Base-by-base conservation (phyloP, 2,113 vertebrate genomes). In the Triplophysa rosa region DNA sequence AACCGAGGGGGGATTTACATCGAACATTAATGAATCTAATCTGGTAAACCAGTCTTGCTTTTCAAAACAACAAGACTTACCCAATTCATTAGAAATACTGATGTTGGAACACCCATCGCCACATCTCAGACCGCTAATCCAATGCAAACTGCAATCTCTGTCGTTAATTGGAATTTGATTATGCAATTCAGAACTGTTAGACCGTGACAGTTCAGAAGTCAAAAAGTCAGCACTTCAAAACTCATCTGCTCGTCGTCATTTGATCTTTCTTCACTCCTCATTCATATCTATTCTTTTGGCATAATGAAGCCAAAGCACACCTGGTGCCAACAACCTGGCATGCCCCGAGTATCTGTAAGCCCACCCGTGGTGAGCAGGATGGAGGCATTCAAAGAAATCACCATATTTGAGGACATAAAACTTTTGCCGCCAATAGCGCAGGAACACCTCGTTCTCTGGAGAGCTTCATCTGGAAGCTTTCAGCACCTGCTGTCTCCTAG, bases 241-340 rank as follows among this genome's bases (percentile, higher is more conserved):
- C 52, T 19, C 52, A 54, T 6, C 16, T 54, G 54, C 42, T 62
- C 33, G 19, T 19, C n/a, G 21, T 62, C 8, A 59, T 62, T 62
- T 74, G 17, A 59, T n/a, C 29, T 62, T 62, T 74, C 37, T 75
- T 75, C 72, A 74, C 58, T 63, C 5, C 59, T 63, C 40, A 75
- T 75, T 75, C 72, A 75, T 19, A 63, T 47, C 58, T 26, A 47
- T 75, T 63, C 72, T 62, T 24, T 26, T 74, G 71, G 71, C 71
- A 74, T 74, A 74, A 74, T 75, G 72, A 59, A 75, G 72, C 17
- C 72, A 49, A 49, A 70, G 67, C 83, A 75, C 75, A 81, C 78
- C 78, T 72, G 69, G 65, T 82, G 82, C 80, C 85, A 84, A 66
- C 85, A 82, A 78, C 77, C 67, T 78, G 68, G 73, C 58, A 71